Conservation (phyloP, 2,113 vertebrate genomes). For the Acanthochromis polyacanthus region DNA sequence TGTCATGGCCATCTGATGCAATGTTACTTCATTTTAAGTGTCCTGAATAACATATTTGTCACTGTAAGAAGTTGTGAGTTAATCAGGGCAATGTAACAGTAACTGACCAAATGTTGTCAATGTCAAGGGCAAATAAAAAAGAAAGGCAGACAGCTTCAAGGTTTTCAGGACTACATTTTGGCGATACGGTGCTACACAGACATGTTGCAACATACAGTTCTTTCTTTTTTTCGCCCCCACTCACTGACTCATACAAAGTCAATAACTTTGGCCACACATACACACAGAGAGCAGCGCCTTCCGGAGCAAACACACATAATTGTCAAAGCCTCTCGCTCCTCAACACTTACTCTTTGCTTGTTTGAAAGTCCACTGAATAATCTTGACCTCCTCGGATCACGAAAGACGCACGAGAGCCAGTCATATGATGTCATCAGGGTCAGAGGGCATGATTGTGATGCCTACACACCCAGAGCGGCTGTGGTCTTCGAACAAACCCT, state of each 20-base stretch:
- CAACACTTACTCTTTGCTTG: conserved; percentile 63
- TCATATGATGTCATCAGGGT: conserved; percentile 75
- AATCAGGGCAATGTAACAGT: background rate
- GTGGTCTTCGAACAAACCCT: conserved; percentile 52
- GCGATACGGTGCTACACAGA: background rate
- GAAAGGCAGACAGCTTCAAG: background rate
- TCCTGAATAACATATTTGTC: background rate
- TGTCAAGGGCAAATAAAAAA: background rate
- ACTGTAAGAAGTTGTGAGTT: conserved; percentile 4
- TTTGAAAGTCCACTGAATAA: conserved; percentile 76
- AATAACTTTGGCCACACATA: conserved; percentile 29
- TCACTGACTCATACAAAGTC: conserved; percentile 21
- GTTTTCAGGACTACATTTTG: background rate
- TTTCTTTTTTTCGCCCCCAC: conserved; percentile 17
- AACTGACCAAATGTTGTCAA: background rate
- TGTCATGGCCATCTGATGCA: background rate
- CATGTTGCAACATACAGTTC: background rate
- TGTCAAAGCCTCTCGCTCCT: conserved; percentile 56
- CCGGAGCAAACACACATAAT: conserved; percentile 70
- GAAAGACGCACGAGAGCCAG: conserved; percentile 71
- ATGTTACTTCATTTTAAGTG: background rate
- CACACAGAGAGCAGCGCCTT: conserved; percentile 52
- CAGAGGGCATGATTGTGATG: conserved; percentile 64
- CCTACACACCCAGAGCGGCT: conserved; percentile 64
- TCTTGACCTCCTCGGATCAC: conserved; percentile 72